Percentiles rank a stretch among this genome's conserved stretches.
These are phyloP conservation scores for Danionella dracula DNA, from an alignment of 2,797 vertebrate species.

Conservation along the genomic window DNA sequence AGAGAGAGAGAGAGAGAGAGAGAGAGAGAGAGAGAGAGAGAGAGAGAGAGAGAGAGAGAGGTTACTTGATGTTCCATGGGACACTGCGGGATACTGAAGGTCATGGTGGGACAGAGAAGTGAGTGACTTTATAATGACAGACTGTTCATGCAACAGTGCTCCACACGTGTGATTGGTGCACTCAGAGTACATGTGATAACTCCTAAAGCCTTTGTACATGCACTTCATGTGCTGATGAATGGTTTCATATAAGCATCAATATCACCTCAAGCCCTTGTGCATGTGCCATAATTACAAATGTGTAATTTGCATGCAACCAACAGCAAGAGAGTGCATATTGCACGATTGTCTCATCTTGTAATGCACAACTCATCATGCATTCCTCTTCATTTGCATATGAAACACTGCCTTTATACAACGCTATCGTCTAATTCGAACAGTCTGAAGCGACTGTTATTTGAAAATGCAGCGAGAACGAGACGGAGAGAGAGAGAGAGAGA, in stretches of 20 bases:
- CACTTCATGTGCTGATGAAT: background rate
- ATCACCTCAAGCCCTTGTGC: no score
- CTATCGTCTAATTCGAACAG: no score
- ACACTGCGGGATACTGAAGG: conserved; percentile 57
- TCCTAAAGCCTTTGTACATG: background rate
- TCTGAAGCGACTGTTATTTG: background rate
- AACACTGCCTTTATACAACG: background rate
- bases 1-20: conserved; percentile 13
- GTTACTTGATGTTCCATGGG: conserved; percentile 37
- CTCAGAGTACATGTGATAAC: background rate
- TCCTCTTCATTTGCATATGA: background rate
- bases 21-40: conserved; percentile 25
- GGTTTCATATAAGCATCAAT: no score
- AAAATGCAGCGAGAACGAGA: background rate
- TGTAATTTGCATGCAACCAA: no score
- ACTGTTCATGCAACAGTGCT: background rate
- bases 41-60: conserved; percentile 23
- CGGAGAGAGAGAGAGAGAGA: background rate
- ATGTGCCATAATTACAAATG: no score
- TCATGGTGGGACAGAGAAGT: conserved; percentile 31
- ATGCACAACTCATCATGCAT: no score
- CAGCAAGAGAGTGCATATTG: no score
- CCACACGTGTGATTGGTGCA: background rate
- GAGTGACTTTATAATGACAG: background rate
- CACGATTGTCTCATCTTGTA: no score